Base-by-base conservation (phyloP, 2,888 invertebrate species). In the Cataglyphis altisquamis region DNA sequence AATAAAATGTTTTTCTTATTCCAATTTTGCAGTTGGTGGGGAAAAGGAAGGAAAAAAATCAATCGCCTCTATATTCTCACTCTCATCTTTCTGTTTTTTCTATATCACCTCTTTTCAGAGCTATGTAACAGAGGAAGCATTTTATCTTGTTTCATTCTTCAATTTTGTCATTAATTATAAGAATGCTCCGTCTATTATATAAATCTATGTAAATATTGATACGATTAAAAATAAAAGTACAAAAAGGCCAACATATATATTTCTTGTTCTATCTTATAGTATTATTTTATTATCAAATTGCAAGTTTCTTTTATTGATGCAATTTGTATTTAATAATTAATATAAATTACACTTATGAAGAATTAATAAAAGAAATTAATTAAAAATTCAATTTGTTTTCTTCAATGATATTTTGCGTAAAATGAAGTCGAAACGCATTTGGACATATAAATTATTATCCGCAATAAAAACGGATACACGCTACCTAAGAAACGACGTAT, bases 211-310 rank as follows among this genome's bases (percentile, higher is more conserved):
- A 18, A 18, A 48, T 18, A 18, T 18, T 0, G 18, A 48, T 48
- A 21, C 6, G 15, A 45, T 63, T 63, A 74, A 74, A 63, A 45
- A 25, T 45, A 68, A 4, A 67, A 70, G 25, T 32, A 45, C n/a
- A 39, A 77, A 77, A 45, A 78, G 60, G 70, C 55, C 18, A 45
- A 10, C 21, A 8, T 15, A 8, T 21, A 21, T 62, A 15, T 15
- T 36, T 55, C 55, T 25, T n/a, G 32, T 6, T 64, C 21, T n/a
- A 18, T 55, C 18, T 48, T 12, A 62, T 45, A 18, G 18, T 78
- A 57, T 70, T 60, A 70, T 80, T 80, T n/a, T 25, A 62, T 80
- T 45, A 62, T 60, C 32, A 25, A 45, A 18, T 45, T 70, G 62
- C 36, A 68, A 68, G 32, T 52, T 62, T 25, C 15, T 45, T 32